Percentiles rank a stretch among this genome's conserved stretches.
Evolutionary conservation across 2,113 vertebrate species (phyloP).

Genomic region (Odobenus rosmarus): DNA sequence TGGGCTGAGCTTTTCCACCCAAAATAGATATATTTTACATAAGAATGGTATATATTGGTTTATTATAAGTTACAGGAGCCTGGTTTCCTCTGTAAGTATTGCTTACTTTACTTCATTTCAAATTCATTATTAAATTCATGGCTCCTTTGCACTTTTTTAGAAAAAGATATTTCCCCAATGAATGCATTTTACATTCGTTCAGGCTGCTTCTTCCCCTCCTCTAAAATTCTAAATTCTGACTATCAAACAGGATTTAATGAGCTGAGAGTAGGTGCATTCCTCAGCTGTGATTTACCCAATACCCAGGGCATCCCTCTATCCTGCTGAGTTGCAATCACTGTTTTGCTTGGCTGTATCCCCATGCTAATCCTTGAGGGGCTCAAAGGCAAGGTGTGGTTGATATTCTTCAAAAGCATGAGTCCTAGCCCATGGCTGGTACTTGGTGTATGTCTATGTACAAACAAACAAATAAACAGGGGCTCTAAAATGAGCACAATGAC

Average conservation of each 20-base stretch:
- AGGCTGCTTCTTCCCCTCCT: constrained; percentile 12
- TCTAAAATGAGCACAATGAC: background rate
- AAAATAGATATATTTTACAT: constrained; percentile 77
- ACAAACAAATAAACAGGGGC: background rate
- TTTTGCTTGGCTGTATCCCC: background rate
- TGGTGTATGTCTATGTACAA: background rate
- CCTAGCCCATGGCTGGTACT: background rate
- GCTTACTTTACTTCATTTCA: constrained; percentile 54
- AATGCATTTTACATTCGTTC: constrained; percentile 5
- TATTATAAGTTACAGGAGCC: constrained; percentile 42
- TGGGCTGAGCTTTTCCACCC: background rate
- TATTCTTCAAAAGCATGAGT: background rate
- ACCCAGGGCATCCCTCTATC: background rate
- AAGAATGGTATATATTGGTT: constrained; percentile 68
- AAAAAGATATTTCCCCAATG: constrained; percentile 27
- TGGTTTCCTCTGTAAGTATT: constrained; percentile 50
- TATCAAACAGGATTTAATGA: constrained; percentile 36
- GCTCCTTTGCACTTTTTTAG: constrained; percentile 35
- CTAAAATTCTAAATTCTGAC: constrained; percentile 34
- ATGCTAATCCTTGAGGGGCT: background rate
- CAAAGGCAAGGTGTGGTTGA: background rate
- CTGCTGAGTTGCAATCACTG: background rate
- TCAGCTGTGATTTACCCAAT: background rate
- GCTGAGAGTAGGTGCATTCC: background rate
- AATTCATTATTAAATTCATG: constrained; percentile 55